Conservation (phyloP, 2,888 invertebrate species). For the Phengaris alcon region DNA sequence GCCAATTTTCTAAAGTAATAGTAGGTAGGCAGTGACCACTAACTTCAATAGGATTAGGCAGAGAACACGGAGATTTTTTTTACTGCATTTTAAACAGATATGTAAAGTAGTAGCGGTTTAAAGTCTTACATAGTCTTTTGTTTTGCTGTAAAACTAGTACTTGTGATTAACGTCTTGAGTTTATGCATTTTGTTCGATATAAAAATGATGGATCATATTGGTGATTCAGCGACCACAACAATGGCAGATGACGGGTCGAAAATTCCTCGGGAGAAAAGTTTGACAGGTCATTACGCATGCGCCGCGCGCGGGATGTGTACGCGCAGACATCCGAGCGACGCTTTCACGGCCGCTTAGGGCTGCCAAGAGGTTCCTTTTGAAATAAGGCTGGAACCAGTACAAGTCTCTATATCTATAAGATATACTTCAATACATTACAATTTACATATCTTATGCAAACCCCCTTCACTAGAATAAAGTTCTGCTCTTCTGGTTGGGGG, state of each 20-base stretch:
- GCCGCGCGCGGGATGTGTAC: conserved; percentile 57
- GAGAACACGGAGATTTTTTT: too few species aligned
- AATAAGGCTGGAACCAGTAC: neutral
- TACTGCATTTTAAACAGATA: too few species aligned
- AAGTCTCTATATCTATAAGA: neutral
- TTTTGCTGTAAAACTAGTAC: neutral
- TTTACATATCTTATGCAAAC: too few species aligned
- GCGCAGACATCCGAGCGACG: conserved; percentile 60
- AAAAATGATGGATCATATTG: conserved; percentile 24
- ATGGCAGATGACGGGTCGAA: conserved; percentile 49
- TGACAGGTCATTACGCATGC: conserved; percentile 68
- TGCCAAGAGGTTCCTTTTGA: neutral
- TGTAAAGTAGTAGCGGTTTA: too few species aligned
- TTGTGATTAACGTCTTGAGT: neutral
- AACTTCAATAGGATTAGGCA: too few species aligned
- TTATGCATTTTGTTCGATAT: neutral
- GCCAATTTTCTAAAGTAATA: too few species aligned
- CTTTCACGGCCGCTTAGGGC: conserved; percentile 55
- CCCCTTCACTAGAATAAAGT: too few species aligned
- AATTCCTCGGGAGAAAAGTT: conserved; percentile 69
- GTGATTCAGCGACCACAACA: conserved; percentile 42
- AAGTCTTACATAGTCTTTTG: neutral
- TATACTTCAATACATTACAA: too few species aligned
- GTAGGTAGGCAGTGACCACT: too few species aligned
- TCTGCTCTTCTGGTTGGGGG: too few species aligned